Conservation (phyloP, 2,113 vertebrate genomes). For the Atrichornis clamosus region DNA sequence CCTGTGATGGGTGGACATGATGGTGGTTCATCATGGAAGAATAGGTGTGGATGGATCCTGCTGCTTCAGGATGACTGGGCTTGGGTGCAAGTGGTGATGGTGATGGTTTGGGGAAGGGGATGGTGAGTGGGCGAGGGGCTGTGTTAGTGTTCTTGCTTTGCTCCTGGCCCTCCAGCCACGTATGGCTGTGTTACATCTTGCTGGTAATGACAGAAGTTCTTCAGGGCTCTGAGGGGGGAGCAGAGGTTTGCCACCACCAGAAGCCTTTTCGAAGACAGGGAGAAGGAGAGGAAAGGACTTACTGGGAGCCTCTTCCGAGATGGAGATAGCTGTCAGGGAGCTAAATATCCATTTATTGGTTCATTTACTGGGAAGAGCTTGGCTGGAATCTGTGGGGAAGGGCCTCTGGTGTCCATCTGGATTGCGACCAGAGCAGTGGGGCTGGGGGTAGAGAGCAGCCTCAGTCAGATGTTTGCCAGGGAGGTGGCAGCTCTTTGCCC, state of each 20-base stretch:
- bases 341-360: background rate
- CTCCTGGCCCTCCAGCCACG: rapidly evolving
- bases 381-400: background rate
- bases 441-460: background rate
- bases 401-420: background rate
- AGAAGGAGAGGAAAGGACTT: background rate
- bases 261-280: background rate
- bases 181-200: background rate
- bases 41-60: background rate
- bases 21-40: background rate
- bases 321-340: background rate
- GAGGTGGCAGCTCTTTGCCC: background rate
- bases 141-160: background rate
- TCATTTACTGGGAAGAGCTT: background rate
- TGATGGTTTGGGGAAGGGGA: background rate
- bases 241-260: background rate
- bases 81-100: background rate
- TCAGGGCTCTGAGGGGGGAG: background rate
- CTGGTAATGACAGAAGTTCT: background rate
- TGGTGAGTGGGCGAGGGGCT: background rate
- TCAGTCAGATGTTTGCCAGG: background rate
- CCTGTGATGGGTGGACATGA: background rate
- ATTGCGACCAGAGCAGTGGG: background rate
- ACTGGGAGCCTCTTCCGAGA: background rate
- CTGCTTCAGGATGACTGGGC: background rate